phyloP scores from a whole-genome alignment of 92 coral and sea anemone species.

The Porites evermanni region DNA sequence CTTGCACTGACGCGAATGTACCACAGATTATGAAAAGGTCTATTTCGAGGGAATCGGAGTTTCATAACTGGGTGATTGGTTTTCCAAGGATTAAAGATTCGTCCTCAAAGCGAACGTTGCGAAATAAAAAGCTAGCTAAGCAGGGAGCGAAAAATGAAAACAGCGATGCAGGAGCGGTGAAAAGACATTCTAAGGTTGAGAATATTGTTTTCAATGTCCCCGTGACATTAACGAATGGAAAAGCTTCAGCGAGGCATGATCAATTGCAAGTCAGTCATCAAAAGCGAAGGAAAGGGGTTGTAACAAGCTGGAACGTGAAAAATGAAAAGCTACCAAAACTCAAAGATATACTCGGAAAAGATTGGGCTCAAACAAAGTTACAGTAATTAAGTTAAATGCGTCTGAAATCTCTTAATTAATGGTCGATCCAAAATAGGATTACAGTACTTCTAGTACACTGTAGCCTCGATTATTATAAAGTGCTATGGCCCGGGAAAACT shows the following conservation, averaged over 20 bases:
- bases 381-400: not conserved
- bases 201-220: conserved; percentile 72
- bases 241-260: not conserved
- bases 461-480: too few species aligned
- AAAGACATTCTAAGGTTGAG: conserved; percentile 54
- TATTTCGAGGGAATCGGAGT: conserved; percentile 74
- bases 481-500: too few species aligned
- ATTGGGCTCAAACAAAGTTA: not conserved
- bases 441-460: too few species aligned
- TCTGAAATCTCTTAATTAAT: not conserved
- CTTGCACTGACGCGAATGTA: conserved; percentile 71
- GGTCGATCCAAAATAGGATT: too few species aligned
- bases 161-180: conserved; percentile 2
- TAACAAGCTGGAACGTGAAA: not conserved
- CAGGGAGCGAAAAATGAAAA: not conserved
- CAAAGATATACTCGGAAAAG: not conserved
- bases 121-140: not conserved
- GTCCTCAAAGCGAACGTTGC: not conserved
- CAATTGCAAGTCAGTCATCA: not conserved
- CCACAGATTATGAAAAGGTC: conserved; percentile 76
- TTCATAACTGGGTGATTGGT: conserved; percentile 77
- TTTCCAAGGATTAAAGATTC: conserved; percentile 57
- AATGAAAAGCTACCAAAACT: not conserved
- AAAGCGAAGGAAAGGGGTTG: not conserved
- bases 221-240: not conserved